Conservation (phyloP, 2,797 vertebrate species). For the Sebastes matsubarae region DNA sequence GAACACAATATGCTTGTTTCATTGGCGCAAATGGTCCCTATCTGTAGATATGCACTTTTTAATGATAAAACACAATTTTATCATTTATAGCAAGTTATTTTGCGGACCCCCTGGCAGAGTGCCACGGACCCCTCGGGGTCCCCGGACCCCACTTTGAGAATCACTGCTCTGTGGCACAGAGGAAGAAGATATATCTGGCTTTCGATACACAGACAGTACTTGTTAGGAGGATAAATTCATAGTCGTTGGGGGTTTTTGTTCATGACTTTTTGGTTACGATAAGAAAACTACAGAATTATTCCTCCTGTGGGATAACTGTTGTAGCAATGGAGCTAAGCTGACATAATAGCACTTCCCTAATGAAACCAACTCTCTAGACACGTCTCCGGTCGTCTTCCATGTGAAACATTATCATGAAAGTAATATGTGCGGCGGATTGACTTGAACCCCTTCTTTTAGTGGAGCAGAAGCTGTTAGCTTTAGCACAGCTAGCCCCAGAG, state of each 20-base stretch:
- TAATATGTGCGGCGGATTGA: constrained; percentile 41
- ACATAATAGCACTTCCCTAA: neutral
- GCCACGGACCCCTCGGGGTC: too few relatives aligned
- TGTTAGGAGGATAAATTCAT: neutral
- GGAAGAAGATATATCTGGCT: neutral
- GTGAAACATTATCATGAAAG: constrained; percentile 36
- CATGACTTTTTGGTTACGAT: neutral
- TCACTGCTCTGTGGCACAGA: neutral
- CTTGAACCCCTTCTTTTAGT: constrained; percentile 60
- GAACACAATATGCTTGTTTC: too few relatives aligned
- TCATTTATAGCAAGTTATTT: too few relatives aligned
- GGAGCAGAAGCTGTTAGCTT: constrained; percentile 72
- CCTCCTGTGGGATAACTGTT: neutral
- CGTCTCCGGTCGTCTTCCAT: neutral
- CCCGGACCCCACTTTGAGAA: too few relatives aligned
- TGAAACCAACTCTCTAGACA: neutral
- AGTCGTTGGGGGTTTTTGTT: neutral
- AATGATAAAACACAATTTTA: too few relatives aligned
- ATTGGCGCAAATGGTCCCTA: accelerated
- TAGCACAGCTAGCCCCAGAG: constrained; percentile 74
- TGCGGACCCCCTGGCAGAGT: too few relatives aligned
- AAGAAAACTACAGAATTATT: neutral
- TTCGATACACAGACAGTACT: neutral
- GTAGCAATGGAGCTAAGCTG: neutral
- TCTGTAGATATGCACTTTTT: too few relatives aligned